These are phyloP conservation scores for Drosophila aff. DNA, from an alignment of 1,140 invertebrate genomes.

Conservation along the genomic window DNA sequence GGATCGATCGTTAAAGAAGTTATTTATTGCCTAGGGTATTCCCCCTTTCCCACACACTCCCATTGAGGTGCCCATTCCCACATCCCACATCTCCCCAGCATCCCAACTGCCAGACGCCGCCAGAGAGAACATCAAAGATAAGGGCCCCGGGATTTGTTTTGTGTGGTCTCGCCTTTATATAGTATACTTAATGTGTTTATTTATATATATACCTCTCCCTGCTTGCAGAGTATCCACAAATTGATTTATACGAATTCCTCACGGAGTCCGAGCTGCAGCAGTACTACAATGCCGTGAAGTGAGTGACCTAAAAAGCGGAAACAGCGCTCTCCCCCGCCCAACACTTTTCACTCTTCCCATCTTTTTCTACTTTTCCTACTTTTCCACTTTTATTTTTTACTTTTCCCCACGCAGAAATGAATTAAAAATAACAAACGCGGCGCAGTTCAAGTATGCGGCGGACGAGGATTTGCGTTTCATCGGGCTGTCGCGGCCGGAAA, in stretches of 20 bases:
- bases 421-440: constrained; percentile 93
- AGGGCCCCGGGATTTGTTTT: constrained; percentile 40
- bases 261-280: constrained; percentile 95
- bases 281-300: constrained; percentile 91
- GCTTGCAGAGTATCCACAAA: constrained; percentile 84
- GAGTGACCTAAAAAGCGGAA: constrained; percentile 74
- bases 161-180: constrained; percentile 43
- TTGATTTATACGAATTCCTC: constrained; percentile 95
- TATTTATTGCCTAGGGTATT: constrained; percentile 53
- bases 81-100: constrained; percentile 1
- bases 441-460: constrained; percentile 98
- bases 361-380: not conserved
- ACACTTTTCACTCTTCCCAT: not conserved
- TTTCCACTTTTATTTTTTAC: constrained; percentile 67
- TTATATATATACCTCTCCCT: constrained; percentile 35
- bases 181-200: constrained; percentile 57
- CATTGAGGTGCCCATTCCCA: not conserved
- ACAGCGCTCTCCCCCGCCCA: not conserved
- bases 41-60: constrained; percentile 13
- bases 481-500: constrained; percentile 98
- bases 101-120: not conserved
- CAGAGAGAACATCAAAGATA: constrained; percentile 40
- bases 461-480: constrained; percentile 96
- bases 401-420: constrained; percentile 87
- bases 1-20: constrained; percentile 51